phyloP scores from a whole-genome alignment of 2,113 vertebrate species.

The Ciconia maguari region DNA sequence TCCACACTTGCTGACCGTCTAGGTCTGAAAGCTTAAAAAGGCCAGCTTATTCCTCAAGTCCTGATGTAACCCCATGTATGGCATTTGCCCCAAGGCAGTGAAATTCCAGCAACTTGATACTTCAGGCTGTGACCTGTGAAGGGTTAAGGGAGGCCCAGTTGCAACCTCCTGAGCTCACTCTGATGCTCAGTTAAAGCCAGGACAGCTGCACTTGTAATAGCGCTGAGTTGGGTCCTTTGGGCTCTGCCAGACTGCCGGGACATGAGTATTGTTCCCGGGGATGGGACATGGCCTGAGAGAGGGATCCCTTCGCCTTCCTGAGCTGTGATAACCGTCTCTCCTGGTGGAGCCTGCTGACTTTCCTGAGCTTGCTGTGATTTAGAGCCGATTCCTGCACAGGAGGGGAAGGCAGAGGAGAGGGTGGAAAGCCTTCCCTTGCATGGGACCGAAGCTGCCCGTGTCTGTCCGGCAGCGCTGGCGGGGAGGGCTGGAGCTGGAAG shows the following conservation, averaged over 20 bases:
- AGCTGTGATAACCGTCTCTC: fast-evolving
- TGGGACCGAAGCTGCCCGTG: fast-evolving
- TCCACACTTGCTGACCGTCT: neutral
- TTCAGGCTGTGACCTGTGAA: neutral
- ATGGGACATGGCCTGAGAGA: neutral
- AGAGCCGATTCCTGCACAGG: neutral
- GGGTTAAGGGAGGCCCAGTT: slow-evolving; percentile 7
- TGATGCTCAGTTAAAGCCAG: neutral
- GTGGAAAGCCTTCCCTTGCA: neutral
- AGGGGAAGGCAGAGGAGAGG: neutral
- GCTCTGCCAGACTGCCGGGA: neutral
- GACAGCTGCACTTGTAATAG: neutral
- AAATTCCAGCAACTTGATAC: slow-evolving; percentile 20
- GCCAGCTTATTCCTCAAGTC: slow-evolving; percentile 40
- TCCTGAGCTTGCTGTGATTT: neutral
- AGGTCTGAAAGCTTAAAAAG: neutral
- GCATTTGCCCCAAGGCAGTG: slow-evolving; percentile 28
- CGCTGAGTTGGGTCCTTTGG: neutral
- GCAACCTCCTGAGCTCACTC: neutral
- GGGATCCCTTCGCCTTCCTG: neutral
- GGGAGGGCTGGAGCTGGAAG: neutral
- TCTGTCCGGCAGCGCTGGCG: neutral
- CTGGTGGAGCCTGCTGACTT: neutral
- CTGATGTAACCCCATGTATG: slow-evolving; percentile 14
- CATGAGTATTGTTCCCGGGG: fast-evolving